A percentile compares a stretch with the other conserved stretches of the same genome.
Conservation (phyloP, 2,113 vertebrate species). For the Oceanites oceanicus region DNA sequence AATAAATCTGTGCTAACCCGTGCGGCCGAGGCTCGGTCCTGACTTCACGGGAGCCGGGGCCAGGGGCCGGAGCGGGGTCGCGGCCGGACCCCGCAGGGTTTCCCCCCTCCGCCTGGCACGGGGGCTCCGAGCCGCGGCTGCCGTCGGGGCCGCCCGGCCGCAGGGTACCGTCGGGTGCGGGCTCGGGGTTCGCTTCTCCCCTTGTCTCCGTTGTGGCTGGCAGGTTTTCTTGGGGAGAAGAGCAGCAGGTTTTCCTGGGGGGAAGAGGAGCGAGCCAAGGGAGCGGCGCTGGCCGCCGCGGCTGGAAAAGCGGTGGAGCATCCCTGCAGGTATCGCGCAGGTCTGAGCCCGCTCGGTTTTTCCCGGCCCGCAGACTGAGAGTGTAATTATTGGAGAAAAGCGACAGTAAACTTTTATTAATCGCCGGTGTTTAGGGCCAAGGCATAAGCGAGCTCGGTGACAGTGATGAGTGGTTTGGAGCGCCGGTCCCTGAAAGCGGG, state of each 20-base stretch:
- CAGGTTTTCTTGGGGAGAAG: background rate
- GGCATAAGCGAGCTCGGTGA: constrained; percentile 24
- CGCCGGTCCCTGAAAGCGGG: constrained; percentile 62
- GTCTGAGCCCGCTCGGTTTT: background rate
- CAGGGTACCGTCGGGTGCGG: background rate
- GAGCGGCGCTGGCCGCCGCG: background rate
- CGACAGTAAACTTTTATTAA: constrained; percentile 40
- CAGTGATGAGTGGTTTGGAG: constrained; percentile 66
- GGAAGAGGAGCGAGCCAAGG: background rate
- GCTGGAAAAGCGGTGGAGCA: background rate
- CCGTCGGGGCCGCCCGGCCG: background rate
- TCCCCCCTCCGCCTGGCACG: background rate
- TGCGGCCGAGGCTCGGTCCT: background rate
- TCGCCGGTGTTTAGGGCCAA: constrained; percentile 35
- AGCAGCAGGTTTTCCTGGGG: background rate
- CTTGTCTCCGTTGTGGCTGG: background rate
- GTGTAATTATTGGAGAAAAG: background rate
- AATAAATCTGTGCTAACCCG: background rate
- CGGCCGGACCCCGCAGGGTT: background rate
- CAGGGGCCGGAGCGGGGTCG: background rate
- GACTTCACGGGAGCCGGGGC: background rate
- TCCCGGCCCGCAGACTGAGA: background rate
- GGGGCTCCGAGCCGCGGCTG: background rate
- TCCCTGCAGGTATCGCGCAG: background rate
- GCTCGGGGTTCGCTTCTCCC: background rate